Evolutionary conservation across 2,113 vertebrate species (phyloP).

Genomic region (Oncorhynchus mykiss): DNA sequence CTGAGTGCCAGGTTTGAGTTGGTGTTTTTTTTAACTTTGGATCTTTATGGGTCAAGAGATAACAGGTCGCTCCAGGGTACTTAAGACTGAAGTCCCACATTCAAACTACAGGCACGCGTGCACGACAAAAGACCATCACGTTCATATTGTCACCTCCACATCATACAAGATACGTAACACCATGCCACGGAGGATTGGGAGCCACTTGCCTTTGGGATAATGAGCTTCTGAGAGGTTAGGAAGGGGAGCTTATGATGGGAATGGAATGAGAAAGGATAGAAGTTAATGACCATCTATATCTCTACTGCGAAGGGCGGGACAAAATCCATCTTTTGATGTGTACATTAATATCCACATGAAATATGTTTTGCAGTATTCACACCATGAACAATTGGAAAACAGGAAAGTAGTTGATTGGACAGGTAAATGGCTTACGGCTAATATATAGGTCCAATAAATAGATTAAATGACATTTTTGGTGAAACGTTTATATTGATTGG

Average conservation of each 20-base stretch:
- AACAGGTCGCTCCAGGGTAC: too few species aligned
- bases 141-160: neutral
- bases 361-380: neutral
- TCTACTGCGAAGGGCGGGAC: too few species aligned
- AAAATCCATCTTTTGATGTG: too few species aligned
- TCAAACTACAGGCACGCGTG: neutral
- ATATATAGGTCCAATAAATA: neutral
- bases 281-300: too few species aligned
- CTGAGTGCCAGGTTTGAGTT: too few species aligned
- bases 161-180: slow-evolving; percentile 26
- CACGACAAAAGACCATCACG: neutral
- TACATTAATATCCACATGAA: too few species aligned
- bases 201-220: slow-evolving; percentile 88
- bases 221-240: slow-evolving; percentile 90
- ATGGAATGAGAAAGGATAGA: slow-evolving; percentile 80
- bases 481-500: neutral
- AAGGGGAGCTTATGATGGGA: slow-evolving; percentile 89
- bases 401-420: slow-evolving; percentile 12
- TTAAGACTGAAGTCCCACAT: neutral
- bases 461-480: neutral
- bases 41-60: too few species aligned
- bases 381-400: neutral
- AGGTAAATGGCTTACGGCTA: neutral
- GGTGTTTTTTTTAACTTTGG: too few species aligned
- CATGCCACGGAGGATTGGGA: slow-evolving; percentile 50